These are phyloP conservation scores for Linepithema humile DNA, from an alignment of 1,140 invertebrate species.

Conservation along the genomic window DNA sequence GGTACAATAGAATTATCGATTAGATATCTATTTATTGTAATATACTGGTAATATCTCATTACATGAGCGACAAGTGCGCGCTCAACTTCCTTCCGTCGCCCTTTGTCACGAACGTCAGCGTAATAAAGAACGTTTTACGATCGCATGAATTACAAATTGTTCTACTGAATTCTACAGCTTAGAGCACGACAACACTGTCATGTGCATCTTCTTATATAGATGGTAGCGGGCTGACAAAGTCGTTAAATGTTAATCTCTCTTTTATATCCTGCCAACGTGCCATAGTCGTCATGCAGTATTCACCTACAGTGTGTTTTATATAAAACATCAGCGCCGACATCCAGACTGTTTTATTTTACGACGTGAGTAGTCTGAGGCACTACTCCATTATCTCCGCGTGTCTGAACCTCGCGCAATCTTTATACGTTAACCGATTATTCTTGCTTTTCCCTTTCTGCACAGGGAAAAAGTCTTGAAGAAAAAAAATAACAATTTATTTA, in stretches of 20 bases:
- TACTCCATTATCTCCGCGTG: constrained; percentile 49
- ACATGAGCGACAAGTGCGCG: background rate
- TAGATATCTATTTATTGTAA: background rate
- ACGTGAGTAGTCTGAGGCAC: constrained; percentile 40
- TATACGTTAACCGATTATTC: background rate
- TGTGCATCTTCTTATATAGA: constrained; percentile 5
- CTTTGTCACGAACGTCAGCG: background rate
- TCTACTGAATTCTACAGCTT: constrained; percentile 1
- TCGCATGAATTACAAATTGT: constrained; percentile 52
- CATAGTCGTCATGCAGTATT: constrained; percentile 27
- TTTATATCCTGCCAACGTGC: constrained; percentile 56
- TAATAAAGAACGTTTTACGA: constrained; percentile 58
- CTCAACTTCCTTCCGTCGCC: constrained; percentile 24
- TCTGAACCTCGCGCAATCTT: background rate
- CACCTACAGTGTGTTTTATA: constrained; percentile 39
- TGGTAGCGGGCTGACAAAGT: constrained; percentile 20
- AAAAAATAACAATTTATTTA: background rate
- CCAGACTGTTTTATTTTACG: constrained; percentile 57
- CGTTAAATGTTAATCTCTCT: constrained; percentile 72
- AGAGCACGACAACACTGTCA: constrained; percentile 19
- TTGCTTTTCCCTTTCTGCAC: background rate
- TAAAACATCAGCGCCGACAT: constrained; percentile 50
- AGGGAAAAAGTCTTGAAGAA: background rate
- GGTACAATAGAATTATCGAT: background rate
- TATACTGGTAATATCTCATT: constrained; percentile 6